Evolutionary conservation across 23 tunicate genomes (phyloP).

Genomic region (Ciona savignyi): DNA sequence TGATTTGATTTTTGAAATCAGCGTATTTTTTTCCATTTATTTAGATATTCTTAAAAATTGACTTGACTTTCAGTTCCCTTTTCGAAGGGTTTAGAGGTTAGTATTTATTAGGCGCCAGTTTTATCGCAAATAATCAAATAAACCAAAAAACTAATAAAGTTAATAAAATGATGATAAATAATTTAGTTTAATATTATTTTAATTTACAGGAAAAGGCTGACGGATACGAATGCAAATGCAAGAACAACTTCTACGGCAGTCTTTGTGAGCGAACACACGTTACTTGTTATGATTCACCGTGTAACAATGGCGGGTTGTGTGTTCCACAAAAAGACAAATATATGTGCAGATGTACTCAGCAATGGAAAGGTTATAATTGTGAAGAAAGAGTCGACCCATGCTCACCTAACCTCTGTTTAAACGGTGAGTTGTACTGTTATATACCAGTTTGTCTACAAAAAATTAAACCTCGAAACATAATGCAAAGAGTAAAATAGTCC

Average conservation of each 20-base stretch:
- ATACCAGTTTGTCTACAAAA: too few relatives aligned
- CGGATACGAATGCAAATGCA: constrained; percentile 48
- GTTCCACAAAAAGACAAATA: constrained; percentile 9
- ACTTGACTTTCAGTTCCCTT: too few relatives aligned
- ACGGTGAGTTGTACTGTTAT: too few relatives aligned
- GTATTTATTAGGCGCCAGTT: background rate
- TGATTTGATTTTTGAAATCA: too few relatives aligned
- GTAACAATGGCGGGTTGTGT: constrained; percentile 54
- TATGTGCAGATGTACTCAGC: constrained; percentile 22
- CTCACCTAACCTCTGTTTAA: constrained; percentile 24
- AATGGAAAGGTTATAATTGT: constrained; percentile 43
- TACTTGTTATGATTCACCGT: constrained; percentile 35
- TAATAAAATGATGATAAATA: too few relatives aligned
- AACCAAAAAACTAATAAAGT: too few relatives aligned
- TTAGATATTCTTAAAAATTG: too few relatives aligned
- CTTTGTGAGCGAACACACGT: constrained; percentile 21
- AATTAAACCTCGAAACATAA: too few relatives aligned
- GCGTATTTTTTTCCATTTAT: too few relatives aligned
- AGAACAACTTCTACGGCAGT: constrained; percentile 23
- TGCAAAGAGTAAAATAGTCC: too few relatives aligned
- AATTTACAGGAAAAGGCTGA: constrained; percentile 19
- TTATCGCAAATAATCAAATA: too few relatives aligned
- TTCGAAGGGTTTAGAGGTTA: background rate
- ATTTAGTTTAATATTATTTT: background rate
- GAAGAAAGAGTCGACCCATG: constrained; percentile 18